Evolutionary conservation across 2,113 vertebrate species (phyloP).

Genomic region (Plectropomus leopardus): DNA sequence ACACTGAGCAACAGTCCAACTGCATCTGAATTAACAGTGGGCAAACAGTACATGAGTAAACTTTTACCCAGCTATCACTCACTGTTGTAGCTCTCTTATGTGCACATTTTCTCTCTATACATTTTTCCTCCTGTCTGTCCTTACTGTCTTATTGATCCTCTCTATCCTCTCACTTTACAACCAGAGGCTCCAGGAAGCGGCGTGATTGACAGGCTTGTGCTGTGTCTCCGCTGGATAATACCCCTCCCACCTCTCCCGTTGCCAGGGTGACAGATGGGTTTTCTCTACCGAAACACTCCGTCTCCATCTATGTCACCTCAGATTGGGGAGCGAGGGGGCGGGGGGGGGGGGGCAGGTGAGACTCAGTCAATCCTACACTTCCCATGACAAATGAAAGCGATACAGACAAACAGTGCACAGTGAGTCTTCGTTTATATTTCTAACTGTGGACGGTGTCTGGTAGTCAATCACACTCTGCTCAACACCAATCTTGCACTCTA

Average conservation of each 20-base stretch:
- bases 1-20: background rate
- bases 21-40: background rate
- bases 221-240: conserved; percentile 54
- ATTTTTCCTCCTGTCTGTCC: background rate
- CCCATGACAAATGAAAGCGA: conserved; percentile 48
- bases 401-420: conserved; percentile 41
- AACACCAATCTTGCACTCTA: conserved; percentile 32
- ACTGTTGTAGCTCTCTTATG: background rate
- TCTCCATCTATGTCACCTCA: conserved; percentile 72
- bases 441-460: conserved; percentile 8
- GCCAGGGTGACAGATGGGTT: conserved; percentile 79
- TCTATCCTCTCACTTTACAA: conserved; percentile 47
- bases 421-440: conserved; percentile 34
- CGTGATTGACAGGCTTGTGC: conserved; percentile 65
- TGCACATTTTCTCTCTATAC: background rate
- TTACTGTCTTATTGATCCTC: conserved; percentile 34
- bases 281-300: conserved; percentile 62
- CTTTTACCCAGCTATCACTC: background rate
- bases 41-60: background rate
- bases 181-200: conserved; percentile 43
- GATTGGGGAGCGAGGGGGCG: conserved; percentile 38
- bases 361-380: conserved; percentile 54
- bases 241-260: conserved; percentile 66
- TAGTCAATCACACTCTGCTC: conserved; percentile 33
- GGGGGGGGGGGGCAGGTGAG: conserved; percentile 34